Conservation (phyloP, 2,797 vertebrate genomes). For the Xenentodon cancila region DNA sequence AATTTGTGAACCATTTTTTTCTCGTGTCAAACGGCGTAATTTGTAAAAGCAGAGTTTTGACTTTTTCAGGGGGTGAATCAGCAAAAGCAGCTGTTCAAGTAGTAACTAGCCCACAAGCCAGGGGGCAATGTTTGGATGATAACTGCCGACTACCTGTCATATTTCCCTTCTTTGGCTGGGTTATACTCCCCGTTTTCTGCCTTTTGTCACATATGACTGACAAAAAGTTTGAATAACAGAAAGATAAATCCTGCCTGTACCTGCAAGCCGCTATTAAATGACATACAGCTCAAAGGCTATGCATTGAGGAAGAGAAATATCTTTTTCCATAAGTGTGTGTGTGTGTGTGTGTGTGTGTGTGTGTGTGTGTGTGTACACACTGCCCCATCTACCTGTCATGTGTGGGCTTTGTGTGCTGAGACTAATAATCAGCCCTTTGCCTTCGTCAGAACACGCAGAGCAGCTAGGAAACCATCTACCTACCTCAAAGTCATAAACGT, state of each 20-base stretch:
- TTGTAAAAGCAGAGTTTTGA: too few species aligned
- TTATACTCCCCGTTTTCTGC: conserved; percentile 5
- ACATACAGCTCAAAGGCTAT: conserved; percentile 42
- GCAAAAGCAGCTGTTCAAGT: too few species aligned
- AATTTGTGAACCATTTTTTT: too few species aligned
- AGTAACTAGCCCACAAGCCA: too few species aligned
- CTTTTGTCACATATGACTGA: conserved; percentile 9
- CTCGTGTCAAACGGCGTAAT: too few species aligned
- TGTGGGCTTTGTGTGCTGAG: conserved; percentile 27
- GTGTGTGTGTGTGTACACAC: not conserved
- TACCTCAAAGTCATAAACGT: conserved; percentile 50
- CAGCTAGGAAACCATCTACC: conserved; percentile 63
- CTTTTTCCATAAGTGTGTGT: conserved; percentile 15
- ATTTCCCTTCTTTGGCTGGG: conserved; percentile 5
- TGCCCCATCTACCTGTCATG: conserved; percentile 20
- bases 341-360: conserved; percentile 8
- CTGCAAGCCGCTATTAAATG: conserved; percentile 43
- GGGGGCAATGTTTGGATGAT: conserved; percentile 1
- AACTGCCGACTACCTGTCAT: conserved; percentile 9
- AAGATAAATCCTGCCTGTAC: conserved; percentile 43
- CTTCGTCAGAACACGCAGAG: conserved; percentile 46
- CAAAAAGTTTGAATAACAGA: conserved; percentile 17
- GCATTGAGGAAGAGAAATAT: conserved; percentile 23
- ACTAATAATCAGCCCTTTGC: conserved; percentile 59
- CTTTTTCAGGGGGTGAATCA: too few species aligned